Conservation (phyloP, 2,113 vertebrate species). For the Scatophagus argus region DNA sequence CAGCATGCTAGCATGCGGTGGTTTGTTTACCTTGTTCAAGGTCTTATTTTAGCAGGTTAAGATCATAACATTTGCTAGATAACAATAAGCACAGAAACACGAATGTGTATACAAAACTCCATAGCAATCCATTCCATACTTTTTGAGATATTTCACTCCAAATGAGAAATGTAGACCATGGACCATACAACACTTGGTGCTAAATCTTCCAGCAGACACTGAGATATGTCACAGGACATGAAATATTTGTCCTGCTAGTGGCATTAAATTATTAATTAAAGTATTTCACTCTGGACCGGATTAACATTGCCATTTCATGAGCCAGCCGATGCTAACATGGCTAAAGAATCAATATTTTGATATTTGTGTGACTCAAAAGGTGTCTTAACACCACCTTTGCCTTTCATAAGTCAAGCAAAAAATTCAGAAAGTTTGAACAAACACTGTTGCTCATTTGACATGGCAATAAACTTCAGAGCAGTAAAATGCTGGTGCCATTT, state of each 20-base stretch:
- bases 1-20: neutral
- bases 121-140: neutral
- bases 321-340: no score
- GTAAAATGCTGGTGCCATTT: neutral
- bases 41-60: neutral
- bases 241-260: neutral
- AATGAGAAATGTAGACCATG: neutral
- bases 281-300: no score
- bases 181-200: neutral
- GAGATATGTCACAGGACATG: neutral
- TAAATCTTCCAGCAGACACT: neutral
- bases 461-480: neutral
- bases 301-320: no score
- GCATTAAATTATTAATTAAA: no score
- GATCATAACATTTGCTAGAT: neutral
- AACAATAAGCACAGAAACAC: neutral
- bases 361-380: no score
- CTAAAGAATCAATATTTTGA: no score
- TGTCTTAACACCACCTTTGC: no score
- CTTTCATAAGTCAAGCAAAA: neutral
- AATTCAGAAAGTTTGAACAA: neutral
- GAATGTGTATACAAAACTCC: neutral
- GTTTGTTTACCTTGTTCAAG: neutral
- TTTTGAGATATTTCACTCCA: neutral
- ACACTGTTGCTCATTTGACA: neutral